Evolutionary conservation across 2,888 invertebrate genomes (phyloP).

Genomic region (Nemapogon koenigi): DNA sequence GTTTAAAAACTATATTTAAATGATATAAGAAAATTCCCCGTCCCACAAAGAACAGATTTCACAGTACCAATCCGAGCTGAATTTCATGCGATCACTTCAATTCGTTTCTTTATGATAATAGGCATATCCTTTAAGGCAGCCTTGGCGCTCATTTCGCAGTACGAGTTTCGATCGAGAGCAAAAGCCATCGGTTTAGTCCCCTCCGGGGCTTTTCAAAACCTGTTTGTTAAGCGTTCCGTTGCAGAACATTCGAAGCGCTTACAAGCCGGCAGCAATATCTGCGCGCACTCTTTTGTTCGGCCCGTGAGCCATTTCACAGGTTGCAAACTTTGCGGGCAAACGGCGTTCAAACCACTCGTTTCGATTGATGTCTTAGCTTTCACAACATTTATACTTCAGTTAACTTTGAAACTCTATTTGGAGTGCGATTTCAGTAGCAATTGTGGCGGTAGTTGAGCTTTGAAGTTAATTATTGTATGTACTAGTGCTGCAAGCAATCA

Average conservation of each 20-base stretch:
- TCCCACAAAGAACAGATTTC: too few relatives aligned
- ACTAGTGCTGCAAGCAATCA: conserved; percentile 2
- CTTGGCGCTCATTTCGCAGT: conserved; percentile 18
- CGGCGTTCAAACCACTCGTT: conserved; percentile 21
- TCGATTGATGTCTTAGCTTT: conserved; percentile 23
- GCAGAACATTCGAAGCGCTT: conserved; percentile 28
- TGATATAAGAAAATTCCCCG: too few relatives aligned
- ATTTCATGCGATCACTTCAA: too few relatives aligned
- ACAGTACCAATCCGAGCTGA: too few relatives aligned
- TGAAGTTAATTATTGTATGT: not conserved
- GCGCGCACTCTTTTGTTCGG: conserved; percentile 29
- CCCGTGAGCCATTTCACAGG: conserved; percentile 29
- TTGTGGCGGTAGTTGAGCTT: not conserved
- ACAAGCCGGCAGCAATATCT: conserved; percentile 33
- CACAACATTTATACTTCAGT: conserved; percentile 17
- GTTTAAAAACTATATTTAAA: too few relatives aligned
- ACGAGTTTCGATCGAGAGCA: conserved; percentile 36
- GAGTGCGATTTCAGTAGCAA: not conserved
- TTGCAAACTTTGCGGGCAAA: conserved; percentile 29
- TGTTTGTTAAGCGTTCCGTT: conserved; percentile 29
- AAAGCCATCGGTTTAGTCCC: conserved; percentile 34
- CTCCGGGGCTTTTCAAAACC: conserved; percentile 33
- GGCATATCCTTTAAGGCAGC: too few relatives aligned
- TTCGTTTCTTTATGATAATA: too few relatives aligned
- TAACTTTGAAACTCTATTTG: not conserved